phyloP scores from a whole-genome alignment of 1,140 invertebrate species.

The Drosophila bocki region DNA sequence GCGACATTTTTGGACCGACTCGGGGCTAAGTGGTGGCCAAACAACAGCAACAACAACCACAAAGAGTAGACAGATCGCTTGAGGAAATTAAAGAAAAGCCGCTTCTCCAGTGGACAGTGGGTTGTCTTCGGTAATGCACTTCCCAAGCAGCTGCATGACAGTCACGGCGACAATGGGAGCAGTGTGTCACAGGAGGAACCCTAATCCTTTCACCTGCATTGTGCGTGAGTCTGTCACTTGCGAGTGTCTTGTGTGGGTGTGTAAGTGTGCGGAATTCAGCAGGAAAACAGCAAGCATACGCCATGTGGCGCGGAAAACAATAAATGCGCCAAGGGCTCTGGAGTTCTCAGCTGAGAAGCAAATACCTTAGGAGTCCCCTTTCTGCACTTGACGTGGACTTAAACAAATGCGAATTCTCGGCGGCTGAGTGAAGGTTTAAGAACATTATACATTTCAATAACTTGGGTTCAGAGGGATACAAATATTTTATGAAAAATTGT shows the following conservation, averaged over 20 bases:
- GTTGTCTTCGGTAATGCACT: conserved; percentile 16
- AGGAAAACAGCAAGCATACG: neutral
- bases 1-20: conserved; percentile 53
- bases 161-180: conserved; percentile 19
- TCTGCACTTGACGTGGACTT: neutral
- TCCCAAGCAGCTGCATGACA: conserved; percentile 20
- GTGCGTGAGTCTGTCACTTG: conserved; percentile 28
- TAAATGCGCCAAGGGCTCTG: conserved; percentile 6
- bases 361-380: neutral
- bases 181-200: conserved; percentile 17
- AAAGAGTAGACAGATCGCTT: conserved; percentile 42
- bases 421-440: neutral
- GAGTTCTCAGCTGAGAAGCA: conserved; percentile 1
- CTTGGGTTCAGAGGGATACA: neutral
- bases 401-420: neutral
- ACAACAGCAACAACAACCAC: conserved; percentile 5
- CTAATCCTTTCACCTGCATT: conserved; percentile 41
- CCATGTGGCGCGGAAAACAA: conserved; percentile 27
- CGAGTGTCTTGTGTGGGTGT: conserved; percentile 8
- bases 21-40: conserved; percentile 44
- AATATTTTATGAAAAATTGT: neutral
- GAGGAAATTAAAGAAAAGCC: conserved; percentile 39
- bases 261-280: conserved; percentile 3
- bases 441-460: neutral
- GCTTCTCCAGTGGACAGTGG: conserved; percentile 14